These are phyloP conservation scores for Hormiphora californensis DNA, from an alignment of 37 sponge, comb jelly and placozoan genomes.

Conservation along the genomic window DNA sequence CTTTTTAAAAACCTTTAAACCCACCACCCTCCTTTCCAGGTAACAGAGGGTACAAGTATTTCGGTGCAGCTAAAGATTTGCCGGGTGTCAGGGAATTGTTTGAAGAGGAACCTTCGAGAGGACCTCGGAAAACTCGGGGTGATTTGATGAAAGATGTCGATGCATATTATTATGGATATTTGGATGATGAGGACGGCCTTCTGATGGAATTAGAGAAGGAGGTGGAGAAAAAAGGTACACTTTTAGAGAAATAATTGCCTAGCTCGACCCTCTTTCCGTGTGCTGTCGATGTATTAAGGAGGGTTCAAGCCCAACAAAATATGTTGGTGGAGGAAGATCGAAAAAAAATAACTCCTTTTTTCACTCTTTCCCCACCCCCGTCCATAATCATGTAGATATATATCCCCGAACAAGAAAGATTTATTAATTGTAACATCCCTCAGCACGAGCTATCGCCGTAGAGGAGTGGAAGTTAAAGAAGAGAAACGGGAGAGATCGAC, in stretches of 20 bases:
- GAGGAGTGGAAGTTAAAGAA: conserved; percentile 40
- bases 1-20: no score
- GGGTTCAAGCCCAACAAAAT: no score
- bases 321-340: no score
- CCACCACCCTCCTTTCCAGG: no score
- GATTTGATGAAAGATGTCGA: conserved; percentile 79
- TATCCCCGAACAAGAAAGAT: no score
- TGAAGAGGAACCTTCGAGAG: conserved; percentile 69
- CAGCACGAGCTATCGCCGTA: conserved; percentile 6
- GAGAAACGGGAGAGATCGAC: conserved; percentile 10
- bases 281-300: no score
- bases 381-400: no score
- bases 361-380: no score
- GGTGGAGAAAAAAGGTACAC: conserved; percentile 66
- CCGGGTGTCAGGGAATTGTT: conserved; percentile 97
- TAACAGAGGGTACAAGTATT: conserved; percentile 68
- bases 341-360: no score
- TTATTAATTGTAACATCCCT: not conserved
- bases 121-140: conserved; percentile 71
- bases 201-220: conserved; percentile 78
- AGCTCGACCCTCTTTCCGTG: no score
- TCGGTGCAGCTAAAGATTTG: conserved; percentile 91
- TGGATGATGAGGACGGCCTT: conserved; percentile 97
- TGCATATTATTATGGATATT: conserved; percentile 96
- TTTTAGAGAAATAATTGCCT: not conserved